Evolutionary conservation across 2,888 invertebrate genomes (phyloP).

Genomic region (Rhamnusium bicolor): DNA sequence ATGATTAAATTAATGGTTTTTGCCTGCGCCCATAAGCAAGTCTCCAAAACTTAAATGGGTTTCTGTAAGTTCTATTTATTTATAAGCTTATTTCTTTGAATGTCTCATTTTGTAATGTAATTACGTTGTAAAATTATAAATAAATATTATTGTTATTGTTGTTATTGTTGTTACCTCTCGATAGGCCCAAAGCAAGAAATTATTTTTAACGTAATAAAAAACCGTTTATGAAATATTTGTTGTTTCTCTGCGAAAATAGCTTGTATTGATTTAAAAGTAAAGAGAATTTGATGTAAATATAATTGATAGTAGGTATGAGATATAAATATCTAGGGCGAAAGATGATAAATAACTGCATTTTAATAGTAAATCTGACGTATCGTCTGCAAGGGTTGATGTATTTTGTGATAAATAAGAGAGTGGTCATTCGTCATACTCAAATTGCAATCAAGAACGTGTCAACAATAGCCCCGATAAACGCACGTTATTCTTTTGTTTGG

Average conservation of each 20-base stretch:
- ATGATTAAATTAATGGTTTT: no score
- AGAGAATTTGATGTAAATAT: conserved; percentile 27
- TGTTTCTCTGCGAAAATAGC: not conserved
- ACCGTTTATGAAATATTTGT: not conserved
- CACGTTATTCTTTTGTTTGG: conserved; percentile 35
- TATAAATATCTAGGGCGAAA: conserved; percentile 37
- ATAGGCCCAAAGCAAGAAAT: not conserved
- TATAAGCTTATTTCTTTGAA: no score
- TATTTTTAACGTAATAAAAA: not conserved
- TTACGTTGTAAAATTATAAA: no score
- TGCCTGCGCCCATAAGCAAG: no score
- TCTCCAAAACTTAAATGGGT: no score
- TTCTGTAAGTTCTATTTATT: no score
- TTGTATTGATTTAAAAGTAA: conserved; percentile 9
- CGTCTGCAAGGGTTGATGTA: conserved; percentile 59
- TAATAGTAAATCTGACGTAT: conserved; percentile 59
- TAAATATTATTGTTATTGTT: no score
- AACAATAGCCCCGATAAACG: conserved; percentile 61
- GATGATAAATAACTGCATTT: conserved; percentile 56
- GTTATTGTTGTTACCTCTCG: no score
- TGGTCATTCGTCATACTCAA: conserved; percentile 70
- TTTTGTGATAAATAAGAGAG: conserved; percentile 60
- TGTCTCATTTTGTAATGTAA: no score
- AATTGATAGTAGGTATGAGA: conserved; percentile 42
- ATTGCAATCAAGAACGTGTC: conserved; percentile 67